Evolutionary conservation across 2,888 invertebrate species (phyloP).

Genomic region (Drosophila quinaria): DNA sequence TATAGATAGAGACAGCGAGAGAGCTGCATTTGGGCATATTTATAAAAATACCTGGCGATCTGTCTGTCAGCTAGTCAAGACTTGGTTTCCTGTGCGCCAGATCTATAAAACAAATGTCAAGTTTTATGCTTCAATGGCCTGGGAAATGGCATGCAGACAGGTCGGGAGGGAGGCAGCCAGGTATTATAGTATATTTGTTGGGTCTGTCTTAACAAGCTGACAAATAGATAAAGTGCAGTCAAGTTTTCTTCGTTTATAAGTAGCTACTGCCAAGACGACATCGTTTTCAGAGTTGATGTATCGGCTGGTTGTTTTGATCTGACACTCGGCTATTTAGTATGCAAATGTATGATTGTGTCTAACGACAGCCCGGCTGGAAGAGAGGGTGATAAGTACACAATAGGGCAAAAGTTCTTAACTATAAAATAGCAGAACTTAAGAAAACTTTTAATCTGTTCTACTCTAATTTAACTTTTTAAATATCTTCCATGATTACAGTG

Average conservation of each 20-base stretch:
- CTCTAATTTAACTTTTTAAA: too few species aligned
- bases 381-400: not conserved
- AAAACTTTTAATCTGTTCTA: too few species aligned
- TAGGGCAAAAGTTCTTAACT: not conserved
- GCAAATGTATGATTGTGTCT: constrained; percentile 55
- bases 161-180: not conserved
- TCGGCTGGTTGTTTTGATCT: constrained; percentile 55
- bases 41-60: constrained; percentile 71
- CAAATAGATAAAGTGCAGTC: constrained; percentile 75
- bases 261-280: constrained; percentile 20
- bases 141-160: constrained; percentile 56
- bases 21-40: constrained; percentile 40
- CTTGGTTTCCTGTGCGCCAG: constrained; percentile 63
- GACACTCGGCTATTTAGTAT: constrained; percentile 63
- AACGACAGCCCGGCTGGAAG: too few species aligned
- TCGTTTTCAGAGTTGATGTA: constrained; percentile 46
- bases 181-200: not conserved
- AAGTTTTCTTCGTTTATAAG: constrained; percentile 38
- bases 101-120: constrained; percentile 58
- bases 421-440: too few species aligned
- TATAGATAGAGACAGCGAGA: not conserved
- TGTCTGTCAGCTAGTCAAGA: constrained; percentile 51
- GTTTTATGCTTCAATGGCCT: constrained; percentile 76
- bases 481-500: too few species aligned
- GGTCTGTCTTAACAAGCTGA: constrained; percentile 64